Conservation (phyloP, 2,888 invertebrate genomes). For the Lycocerus yunnanus region DNA sequence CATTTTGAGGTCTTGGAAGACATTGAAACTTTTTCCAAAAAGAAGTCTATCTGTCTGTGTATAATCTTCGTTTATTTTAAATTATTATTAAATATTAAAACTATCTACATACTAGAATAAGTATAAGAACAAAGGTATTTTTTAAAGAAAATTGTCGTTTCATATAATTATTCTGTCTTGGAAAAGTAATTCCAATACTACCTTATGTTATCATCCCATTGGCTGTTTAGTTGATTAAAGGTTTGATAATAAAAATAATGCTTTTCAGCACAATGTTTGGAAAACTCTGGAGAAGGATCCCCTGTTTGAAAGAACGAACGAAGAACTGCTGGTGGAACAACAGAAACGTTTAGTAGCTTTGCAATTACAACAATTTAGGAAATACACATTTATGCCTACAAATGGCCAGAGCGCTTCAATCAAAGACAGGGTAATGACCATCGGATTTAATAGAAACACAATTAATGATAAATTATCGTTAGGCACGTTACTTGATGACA, state of each 20-base stretch:
- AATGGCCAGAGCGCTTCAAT: constrained; percentile 7
- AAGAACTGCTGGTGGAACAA: constrained; percentile 70
- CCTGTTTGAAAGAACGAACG: constrained; percentile 69
- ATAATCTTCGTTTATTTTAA: too few relatives aligned
- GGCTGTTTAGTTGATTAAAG: too few relatives aligned
- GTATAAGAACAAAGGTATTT: too few relatives aligned
- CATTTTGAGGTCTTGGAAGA: too few relatives aligned
- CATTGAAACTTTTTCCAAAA: too few relatives aligned
- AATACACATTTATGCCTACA: constrained; percentile 66
- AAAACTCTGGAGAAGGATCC: constrained; percentile 78
- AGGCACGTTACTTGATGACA: constrained; percentile 76
- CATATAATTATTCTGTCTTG: too few relatives aligned
- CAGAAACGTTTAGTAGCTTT: constrained; percentile 72
- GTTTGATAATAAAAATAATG: neutral
- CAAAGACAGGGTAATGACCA: constrained; percentile 14
- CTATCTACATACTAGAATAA: too few relatives aligned
- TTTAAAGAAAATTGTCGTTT: too few relatives aligned
- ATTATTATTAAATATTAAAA: too few relatives aligned
- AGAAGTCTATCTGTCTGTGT: too few relatives aligned
- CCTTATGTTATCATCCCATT: too few relatives aligned
- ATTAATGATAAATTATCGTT: constrained; percentile 33
- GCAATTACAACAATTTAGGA: constrained; percentile 69
- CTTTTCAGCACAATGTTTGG: constrained; percentile 75
- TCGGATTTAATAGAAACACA: neutral
- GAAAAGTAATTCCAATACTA: too few relatives aligned